Percentiles rank a stretch among this genome's conserved stretches.
These are phyloP conservation scores for Pomacea maculata DNA, from an alignment of 1,140 invertebrate genomes.

Conservation along the genomic window DNA sequence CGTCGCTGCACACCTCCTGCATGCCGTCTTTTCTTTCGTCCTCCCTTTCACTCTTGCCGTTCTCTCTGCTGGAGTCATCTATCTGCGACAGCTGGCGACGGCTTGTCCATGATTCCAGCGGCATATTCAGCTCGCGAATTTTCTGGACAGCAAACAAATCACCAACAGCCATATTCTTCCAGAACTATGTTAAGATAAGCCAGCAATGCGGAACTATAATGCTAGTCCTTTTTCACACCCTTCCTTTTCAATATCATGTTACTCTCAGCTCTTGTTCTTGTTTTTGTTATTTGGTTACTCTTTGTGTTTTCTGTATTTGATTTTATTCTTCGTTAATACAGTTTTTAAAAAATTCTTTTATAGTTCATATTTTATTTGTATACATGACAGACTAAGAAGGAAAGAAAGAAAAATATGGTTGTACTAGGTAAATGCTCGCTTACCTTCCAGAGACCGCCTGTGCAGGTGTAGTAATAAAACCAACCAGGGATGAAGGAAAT, in stretches of 20 bases:
- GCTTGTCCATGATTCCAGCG: constrained; percentile 10
- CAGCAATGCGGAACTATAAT: neutral
- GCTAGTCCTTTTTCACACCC: too few species aligned
- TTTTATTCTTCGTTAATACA: too few species aligned
- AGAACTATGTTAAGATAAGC: neutral
- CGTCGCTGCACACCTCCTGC: neutral
- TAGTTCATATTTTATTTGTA: too few species aligned
- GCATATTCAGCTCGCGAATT: constrained; percentile 6
- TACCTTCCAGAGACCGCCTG: constrained; percentile 34
- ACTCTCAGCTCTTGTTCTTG: too few species aligned
- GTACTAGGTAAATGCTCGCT: too few species aligned
- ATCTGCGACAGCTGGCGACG: constrained; percentile 9
- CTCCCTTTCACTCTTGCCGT: neutral
- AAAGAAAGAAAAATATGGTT: neutral
- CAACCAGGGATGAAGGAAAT: constrained; percentile 74
- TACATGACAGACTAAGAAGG: neutral
- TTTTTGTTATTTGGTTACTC: too few species aligned
- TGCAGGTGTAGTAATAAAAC: constrained; percentile 35
- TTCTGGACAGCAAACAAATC: neutral
- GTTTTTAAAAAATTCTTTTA: too few species aligned
- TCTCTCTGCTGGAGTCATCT: neutral
- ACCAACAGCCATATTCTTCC: neutral
- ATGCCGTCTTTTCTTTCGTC: neutral
- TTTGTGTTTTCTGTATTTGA: too few species aligned
- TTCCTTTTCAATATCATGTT: too few species aligned